phyloP scores from a whole-genome alignment of 2,888 invertebrate genomes.

The Lasioglossum leucozonium region DNA sequence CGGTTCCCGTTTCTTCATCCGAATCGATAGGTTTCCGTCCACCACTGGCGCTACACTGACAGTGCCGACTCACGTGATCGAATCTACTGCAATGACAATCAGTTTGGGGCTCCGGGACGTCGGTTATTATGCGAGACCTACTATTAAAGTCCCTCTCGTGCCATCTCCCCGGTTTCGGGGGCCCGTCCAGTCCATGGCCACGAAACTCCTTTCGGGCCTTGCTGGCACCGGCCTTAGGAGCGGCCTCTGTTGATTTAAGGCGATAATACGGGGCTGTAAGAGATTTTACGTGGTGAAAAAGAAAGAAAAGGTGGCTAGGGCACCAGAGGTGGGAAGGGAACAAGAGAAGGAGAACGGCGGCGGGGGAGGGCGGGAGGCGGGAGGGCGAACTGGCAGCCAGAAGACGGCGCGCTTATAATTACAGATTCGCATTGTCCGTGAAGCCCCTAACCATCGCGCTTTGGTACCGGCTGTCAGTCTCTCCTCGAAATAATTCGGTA shows the following conservation, averaged over 20 bases:
- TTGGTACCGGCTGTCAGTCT: constrained; percentile 76
- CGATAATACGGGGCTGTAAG: constrained; percentile 81
- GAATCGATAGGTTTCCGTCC: constrained; percentile 11
- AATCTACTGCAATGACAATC: constrained; percentile 83
- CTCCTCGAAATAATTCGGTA: constrained; percentile 65
- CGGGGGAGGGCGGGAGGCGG: constrained; percentile 18
- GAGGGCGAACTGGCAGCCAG: constrained; percentile 50
- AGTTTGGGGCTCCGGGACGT: constrained; percentile 77
- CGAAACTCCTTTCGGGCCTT: constrained; percentile 42
- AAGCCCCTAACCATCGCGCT: constrained; percentile 72
- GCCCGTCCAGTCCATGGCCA: constrained; percentile 13
- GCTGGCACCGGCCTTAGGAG: constrained; percentile 66
- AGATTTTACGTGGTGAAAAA: constrained; percentile 76
- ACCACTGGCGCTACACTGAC: constrained; percentile 60
- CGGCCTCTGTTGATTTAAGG: constrained; percentile 82
- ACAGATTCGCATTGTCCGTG: constrained; percentile 81
- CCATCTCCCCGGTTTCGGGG: constrained; percentile 41
- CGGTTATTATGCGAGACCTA: constrained; percentile 82
- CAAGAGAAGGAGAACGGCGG: neutral
- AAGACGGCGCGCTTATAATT: constrained; percentile 78
- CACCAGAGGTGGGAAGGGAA: neutral
- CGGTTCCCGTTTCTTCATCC: neutral
- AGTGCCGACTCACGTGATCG: constrained; percentile 77
- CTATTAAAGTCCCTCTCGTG: constrained; percentile 79
- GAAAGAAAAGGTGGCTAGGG: constrained; percentile 16